These are phyloP conservation scores for Meta bourneti DNA, from an alignment of 2,888 invertebrate genomes.

Conservation along the genomic window DNA sequence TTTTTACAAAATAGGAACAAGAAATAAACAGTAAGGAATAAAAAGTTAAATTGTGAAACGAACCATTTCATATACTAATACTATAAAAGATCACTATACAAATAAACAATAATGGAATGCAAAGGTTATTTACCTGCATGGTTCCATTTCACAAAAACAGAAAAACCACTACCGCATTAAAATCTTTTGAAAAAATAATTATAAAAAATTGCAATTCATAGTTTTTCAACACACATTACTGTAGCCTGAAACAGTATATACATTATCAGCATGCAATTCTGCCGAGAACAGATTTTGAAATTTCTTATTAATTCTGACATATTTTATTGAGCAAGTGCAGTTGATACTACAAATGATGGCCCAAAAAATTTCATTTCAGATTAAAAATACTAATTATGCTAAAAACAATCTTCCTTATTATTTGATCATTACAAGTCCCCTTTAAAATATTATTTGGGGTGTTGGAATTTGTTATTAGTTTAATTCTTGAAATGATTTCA, in stretches of 20 bases:
- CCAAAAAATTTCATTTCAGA: neutral
- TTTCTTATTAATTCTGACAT: neutral
- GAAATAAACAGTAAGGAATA: neutral
- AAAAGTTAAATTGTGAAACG: neutral
- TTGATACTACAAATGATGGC: slow-evolving; percentile 13
- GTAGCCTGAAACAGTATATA: neutral
- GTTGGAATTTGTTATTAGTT: too few species aligned
- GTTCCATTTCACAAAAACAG: neutral
- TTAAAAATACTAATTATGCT: too few species aligned
- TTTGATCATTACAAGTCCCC: too few species aligned
- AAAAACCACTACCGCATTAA: neutral
- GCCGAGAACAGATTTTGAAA: neutral
- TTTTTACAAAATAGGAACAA: too few species aligned
- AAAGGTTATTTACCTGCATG: neutral
- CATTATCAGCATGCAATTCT: neutral
- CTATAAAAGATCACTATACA: neutral
- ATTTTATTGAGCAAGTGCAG: slow-evolving; percentile 41
- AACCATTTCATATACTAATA: neutral
- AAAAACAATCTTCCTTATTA: too few species aligned
- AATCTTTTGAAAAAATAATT: neutral
- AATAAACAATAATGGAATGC: neutral
- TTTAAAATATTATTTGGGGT: too few species aligned
- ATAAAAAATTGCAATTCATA: neutral
- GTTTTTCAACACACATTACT: neutral
- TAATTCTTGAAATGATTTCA: neutral